Percentiles rank a stretch among this genome's conserved stretches.
These are phyloP conservation scores for Perdita meconis DNA, from an alignment of 2,888 invertebrate genomes.

Conservation along the genomic window DNA sequence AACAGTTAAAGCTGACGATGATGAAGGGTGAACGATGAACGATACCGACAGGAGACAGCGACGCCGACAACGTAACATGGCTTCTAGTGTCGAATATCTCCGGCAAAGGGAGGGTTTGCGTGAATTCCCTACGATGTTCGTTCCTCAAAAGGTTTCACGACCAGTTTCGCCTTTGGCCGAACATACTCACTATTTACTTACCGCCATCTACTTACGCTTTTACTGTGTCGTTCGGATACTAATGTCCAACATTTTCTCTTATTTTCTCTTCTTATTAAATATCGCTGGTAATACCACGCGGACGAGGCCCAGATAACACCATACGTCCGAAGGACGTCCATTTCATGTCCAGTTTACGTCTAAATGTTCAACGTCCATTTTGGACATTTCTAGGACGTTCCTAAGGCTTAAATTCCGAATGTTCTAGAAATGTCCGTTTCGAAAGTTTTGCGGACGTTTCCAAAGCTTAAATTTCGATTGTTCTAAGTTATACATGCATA, in stretches of 20 bases:
- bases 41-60: constrained; percentile 45
- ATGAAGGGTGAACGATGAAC: constrained; percentile 48
- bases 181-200: not conserved
- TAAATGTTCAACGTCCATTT: no score
- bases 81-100: constrained; percentile 71
- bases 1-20: constrained; percentile 54
- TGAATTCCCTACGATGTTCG: constrained; percentile 28
- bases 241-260: not conserved
- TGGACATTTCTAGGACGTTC: no score
- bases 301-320: no score
- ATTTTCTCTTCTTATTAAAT: no score
- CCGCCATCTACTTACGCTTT: constrained; percentile 25
- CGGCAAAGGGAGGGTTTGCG: constrained; percentile 47
- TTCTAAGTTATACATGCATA: no score
- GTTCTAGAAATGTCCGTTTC: no score
- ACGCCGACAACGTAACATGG: constrained; percentile 62
- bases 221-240: constrained; percentile 15
- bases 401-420: no score
- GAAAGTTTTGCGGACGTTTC: no score
- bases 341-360: no score
- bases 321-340: no score
- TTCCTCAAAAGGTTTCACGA: constrained; percentile 33
- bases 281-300: no score
- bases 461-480: no score
- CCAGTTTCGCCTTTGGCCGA: constrained; percentile 37